These are phyloP conservation scores for Platypus cylindrus DNA, from an alignment of 2,888 invertebrate genomes.

Conservation along the genomic window DNA sequence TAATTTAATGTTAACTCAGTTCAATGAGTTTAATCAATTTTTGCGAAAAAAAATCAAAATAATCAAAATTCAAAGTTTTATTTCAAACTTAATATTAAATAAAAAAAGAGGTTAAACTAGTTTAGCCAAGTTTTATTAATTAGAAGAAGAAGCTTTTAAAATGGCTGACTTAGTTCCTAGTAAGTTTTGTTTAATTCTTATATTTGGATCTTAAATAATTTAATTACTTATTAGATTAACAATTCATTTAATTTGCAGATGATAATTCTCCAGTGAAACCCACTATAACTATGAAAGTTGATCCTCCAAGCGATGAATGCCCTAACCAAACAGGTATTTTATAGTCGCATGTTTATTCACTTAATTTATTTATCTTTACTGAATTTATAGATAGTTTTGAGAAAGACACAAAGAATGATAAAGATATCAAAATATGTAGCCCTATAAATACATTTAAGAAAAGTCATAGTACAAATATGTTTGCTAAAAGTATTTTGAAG, in stretches of 20 bases:
- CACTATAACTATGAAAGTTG: constrained; percentile 31
- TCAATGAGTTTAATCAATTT: too few relatives aligned
- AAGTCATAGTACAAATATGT: constrained; percentile 20
- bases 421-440: constrained; percentile 25
- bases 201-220: too few relatives aligned
- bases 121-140: too few relatives aligned
- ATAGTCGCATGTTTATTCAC: constrained; percentile 1
- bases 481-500: constrained; percentile 24
- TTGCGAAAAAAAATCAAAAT: too few relatives aligned
- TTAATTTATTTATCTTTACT: not conserved
- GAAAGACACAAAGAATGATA: constrained; percentile 22
- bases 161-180: constrained; percentile 12
- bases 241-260: constrained; percentile 14
- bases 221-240: too few relatives aligned
- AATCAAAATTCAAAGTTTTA: too few relatives aligned
- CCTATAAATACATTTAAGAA: constrained; percentile 17
- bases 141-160: too few relatives aligned
- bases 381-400: constrained; percentile 7
- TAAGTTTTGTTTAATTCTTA: constrained; percentile 7
- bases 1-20: too few relatives aligned
- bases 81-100: too few relatives aligned
- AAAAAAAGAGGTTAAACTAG: too few relatives aligned
- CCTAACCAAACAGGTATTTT: constrained; percentile 24
- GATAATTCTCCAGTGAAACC: constrained; percentile 17
- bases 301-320: constrained; percentile 26